Evolutionary conservation across 2,113 vertebrate species (phyloP).

Genomic region (Pelusios castaneus): DNA sequence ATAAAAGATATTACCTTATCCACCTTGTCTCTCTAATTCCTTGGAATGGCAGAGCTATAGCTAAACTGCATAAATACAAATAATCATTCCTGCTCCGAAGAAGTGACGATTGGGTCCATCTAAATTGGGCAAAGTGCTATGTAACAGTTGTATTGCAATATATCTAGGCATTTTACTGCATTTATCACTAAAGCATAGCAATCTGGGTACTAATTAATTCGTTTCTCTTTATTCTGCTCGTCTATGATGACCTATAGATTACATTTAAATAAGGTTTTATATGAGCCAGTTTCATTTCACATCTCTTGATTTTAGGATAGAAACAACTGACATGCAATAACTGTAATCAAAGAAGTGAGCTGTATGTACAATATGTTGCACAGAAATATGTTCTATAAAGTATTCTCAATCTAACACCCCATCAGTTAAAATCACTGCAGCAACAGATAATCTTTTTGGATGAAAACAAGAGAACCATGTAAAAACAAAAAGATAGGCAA

Average conservation of each 20-base stretch:
- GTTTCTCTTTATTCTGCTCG: background rate
- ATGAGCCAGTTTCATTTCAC: background rate
- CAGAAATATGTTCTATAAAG: background rate
- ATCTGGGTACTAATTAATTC: background rate
- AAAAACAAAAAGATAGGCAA: background rate
- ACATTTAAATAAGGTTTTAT: background rate
- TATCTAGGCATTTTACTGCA: background rate
- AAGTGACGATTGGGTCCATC: background rate
- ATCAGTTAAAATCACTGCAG: background rate
- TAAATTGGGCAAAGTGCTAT: background rate
- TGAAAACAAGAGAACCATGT: background rate
- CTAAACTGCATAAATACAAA: background rate
- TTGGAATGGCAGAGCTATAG: background rate
- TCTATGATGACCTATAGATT: background rate
- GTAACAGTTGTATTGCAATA: background rate
- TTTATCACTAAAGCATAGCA: background rate
- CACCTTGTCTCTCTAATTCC: background rate
- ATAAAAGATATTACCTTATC: background rate
- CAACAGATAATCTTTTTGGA: background rate
- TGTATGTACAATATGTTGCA: background rate
- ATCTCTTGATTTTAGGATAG: background rate
- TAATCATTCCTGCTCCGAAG: background rate
- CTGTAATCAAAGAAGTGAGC: background rate
- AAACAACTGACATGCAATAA: background rate
- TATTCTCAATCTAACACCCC: background rate